phyloP scores from a whole-genome alignment of 2,113 vertebrate species.

The Nibea albiflora region DNA sequence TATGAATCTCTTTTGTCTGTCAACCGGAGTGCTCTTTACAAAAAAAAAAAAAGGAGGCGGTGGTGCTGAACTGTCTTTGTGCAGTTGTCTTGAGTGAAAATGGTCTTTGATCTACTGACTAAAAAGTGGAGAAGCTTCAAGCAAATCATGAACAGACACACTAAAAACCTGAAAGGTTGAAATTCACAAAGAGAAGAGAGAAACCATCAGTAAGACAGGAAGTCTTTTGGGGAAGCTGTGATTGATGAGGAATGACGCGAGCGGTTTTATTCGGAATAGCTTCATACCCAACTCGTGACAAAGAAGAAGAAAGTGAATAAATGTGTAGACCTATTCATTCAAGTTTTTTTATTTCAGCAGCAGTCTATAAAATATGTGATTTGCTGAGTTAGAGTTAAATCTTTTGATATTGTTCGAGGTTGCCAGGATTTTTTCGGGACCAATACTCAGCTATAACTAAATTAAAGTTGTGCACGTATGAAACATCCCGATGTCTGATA shows the following conservation, averaged over 20 bases:
- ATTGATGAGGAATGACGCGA: constrained; percentile 12
- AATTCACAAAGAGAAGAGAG: constrained; percentile 17
- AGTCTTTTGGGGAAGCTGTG: not conserved
- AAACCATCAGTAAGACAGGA: not conserved
- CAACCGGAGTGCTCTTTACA: constrained; percentile 24
- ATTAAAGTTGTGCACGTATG: not conserved
- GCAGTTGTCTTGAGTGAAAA: constrained; percentile 23
- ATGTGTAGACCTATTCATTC: not conserved
- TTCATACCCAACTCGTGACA: not conserved
- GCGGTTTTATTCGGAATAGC: not conserved
- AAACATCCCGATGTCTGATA: constrained; percentile 49
- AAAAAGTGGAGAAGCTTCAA: constrained; percentile 16
- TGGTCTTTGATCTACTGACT: constrained; percentile 37
- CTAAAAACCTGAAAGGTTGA: not conserved
- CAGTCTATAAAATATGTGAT: not conserved
- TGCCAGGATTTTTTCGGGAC: not conserved
- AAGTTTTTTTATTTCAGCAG: not conserved
- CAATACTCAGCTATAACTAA: not conserved
- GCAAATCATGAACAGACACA: constrained; percentile 1
- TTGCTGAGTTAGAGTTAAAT: not conserved
- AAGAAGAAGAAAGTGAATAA: not conserved
- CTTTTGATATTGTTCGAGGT: not conserved
- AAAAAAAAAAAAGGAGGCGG: constrained; percentile 8
- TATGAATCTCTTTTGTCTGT: constrained; percentile 37
- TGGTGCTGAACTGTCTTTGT: constrained; percentile 44